Base-by-base conservation (phyloP, 2,113 vertebrate species). In the Scomber scombrus region DNA sequence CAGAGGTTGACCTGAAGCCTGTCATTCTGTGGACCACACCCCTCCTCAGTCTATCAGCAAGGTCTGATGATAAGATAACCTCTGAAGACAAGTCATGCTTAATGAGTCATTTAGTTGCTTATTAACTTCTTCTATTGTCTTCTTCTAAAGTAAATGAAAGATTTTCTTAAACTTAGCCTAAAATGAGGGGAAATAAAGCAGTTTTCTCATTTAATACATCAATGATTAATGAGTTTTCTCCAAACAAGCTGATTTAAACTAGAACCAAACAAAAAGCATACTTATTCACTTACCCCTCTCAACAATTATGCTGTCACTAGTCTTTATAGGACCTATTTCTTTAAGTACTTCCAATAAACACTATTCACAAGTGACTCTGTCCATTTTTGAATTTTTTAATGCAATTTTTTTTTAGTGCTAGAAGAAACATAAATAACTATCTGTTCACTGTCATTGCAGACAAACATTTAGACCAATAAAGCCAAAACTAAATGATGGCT, bases 1-100 rank as follows among this genome's bases (percentile, higher is more conserved):
- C 40, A 3, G 69, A 19, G 47, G 68, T 19, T 74, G 47, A 85
- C 64, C 26, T 61, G 51, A 52, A 16, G 19, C 10, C n/a, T 21
- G 45, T 34, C 49, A 29, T 19, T 55, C 34, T 15, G 47, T 50
- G n/a, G 67, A 56, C 61, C 21, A 34, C 56, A 15, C 60, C 34
- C 43, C 16, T 62, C 40, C 23, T 49, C 19, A 11, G 15, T 29
- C 19, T 23, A 11, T 75, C n/a, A 31, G 10, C 4, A 4, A 11
- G 29, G 4, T 19, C 19, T 16, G 40, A 71, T 46, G 29, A 16
- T 3, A 49, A 62, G 46, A 82, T 65, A 76, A 75, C 16, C 18
- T 43, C 29, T 23, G 52, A 70, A 13, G 45, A 54, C 14, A 26
- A 46, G 16, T 43, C 45, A 19, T 14, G 43, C 58, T 65, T 15